Evolutionary conservation across 1,140 invertebrate genomes (phyloP), one percentile per base, ranked within the genome.

Genomic region (Acromyrmex heyeri): DNA sequence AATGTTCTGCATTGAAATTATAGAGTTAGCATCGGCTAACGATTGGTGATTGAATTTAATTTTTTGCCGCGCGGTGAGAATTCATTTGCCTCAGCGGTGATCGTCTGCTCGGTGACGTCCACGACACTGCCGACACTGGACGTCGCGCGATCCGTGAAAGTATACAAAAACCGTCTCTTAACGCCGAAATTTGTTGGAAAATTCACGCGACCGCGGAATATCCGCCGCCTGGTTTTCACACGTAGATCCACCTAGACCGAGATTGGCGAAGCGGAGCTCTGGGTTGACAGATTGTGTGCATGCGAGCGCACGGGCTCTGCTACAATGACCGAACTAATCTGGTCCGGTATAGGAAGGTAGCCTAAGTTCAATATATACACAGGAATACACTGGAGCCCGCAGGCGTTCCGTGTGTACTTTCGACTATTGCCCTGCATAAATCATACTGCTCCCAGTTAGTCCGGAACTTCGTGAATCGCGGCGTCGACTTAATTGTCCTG

Each of bases 301-400:
- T 73, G 85, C 70, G 82, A 76, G 76, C 87, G 82, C 87, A 78
- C 86, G 86, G 82, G 55, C 44, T 21, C 55, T 64, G 90, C 77
- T 89, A 92, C 92, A 93, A 93, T 93, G 89, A 93, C 92, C 91
- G 91, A 93, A 93, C 91, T 93, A 93, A 93, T 93, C 91, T 93
- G 89, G 92, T 93, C 91, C 91, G 65, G 89, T 75, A 34, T 61
- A 88, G 81, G 88, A 86, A 90, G 86, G 87, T 90, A 92, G 88
- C 85, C 89, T 78, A 93, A 92, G 93, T 93, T 93, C 92, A 93
- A 93, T 93, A 93, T 93, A 87, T 88, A 86, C 89, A 92, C 92
- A 89, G 87, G 85, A 92, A 93, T 93, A 92, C 90, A 90, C 78
- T 86, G 87, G 77, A 7, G 67, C 86, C 89, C 88, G 85, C 76